These are phyloP conservation scores for Lagria hirta DNA, from an alignment of 2,888 invertebrate species.

Conservation along the genomic window DNA sequence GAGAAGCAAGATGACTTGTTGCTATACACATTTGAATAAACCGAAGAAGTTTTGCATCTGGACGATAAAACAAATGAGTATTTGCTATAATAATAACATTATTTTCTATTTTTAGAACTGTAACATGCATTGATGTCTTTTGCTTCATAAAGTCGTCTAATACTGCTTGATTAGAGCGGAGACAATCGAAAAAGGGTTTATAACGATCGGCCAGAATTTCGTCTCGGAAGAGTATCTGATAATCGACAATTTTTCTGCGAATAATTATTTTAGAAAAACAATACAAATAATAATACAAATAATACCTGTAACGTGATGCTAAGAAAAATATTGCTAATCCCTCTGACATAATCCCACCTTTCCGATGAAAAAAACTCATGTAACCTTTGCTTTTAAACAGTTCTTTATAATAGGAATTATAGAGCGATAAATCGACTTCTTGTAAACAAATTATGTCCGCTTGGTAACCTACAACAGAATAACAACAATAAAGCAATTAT, in stretches of 20 bases:
- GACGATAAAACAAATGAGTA: slow-evolving; percentile 88
- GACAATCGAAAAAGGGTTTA: slow-evolving; percentile 58
- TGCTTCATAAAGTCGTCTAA: slow-evolving; percentile 61
- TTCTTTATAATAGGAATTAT: slow-evolving; percentile 65
- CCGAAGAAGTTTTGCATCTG: slow-evolving; percentile 81
- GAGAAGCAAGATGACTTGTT: slow-evolving; percentile 4
- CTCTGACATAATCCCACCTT: slow-evolving; percentile 74
- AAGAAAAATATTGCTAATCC: slow-evolving; percentile 81
- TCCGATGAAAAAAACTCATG: slow-evolving; percentile 66
- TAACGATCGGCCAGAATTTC: slow-evolving; percentile 60
- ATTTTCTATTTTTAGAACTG: slow-evolving; percentile 52
- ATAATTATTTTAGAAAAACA: slow-evolving; percentile 1
- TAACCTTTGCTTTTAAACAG: slow-evolving; percentile 61
- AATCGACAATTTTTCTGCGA: slow-evolving; percentile 29
- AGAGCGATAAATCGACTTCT: slow-evolving; percentile 86
- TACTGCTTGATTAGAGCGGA: slow-evolving; percentile 60
- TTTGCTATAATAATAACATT: slow-evolving; percentile 66
- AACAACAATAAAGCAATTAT: background rate
- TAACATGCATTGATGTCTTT: slow-evolving; percentile 65
- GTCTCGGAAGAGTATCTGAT: slow-evolving; percentile 60
- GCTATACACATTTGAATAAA: slow-evolving; percentile 54
- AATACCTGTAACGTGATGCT: slow-evolving; percentile 67
- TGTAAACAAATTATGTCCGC: slow-evolving; percentile 89
- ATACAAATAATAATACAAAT: slow-evolving; percentile 8
- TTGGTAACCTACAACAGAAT: slow-evolving; percentile 71